Base-by-base conservation (phyloP, 2,113 vertebrate genomes). In the Leucosticte australis region DNA sequence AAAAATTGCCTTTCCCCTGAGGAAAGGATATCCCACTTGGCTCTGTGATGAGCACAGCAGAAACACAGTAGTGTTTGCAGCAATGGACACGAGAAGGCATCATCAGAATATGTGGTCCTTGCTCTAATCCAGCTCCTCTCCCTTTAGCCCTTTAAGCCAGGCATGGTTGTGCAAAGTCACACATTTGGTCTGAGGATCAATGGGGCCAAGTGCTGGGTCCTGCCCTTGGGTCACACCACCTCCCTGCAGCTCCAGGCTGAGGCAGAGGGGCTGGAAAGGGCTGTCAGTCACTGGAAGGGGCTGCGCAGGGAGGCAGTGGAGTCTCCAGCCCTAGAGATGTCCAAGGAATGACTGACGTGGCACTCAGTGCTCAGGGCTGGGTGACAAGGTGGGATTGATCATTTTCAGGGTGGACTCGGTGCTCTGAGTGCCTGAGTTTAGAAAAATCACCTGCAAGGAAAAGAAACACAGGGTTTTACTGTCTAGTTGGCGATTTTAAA, bases 151-250 rank as follows among this genome's bases (percentile, higher is more conserved):
- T 49, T 14, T 44, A 63, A 49, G 47, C n/a, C 42, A 60, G 44
- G 22, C 13, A 7, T 8, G 22, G 8, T 1, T 27, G 28, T 80
- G 20, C 52, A n/a, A 70, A 56, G 28, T 23, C 44, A 60, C 55
- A 39, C 7, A 1, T 42, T 35, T 21, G 33, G 13, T 27, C 56
- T 37, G 68, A 46, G 11, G 17, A 1, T 37, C 39, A 21, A 7
- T 0, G 22, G 2, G 26, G 37, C 47, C 26, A 53, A 31, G 31
- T 3, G 7, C 24, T 2, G 0, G 7, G 15, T 44, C 46, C 65
- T 83, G 55, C 31, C 46, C 31, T 16, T 15, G 46, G 31, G 55
- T 30, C 20, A 19, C 55, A 31, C 2, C 55, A 50, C 14, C 0
- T 3, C 55, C 46, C 31, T 70, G 46, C 56, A 71, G 55, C 56